A percentile compares a stretch with the other conserved stretches of the same genome.
phyloP scores from a whole-genome alignment of 1,140 invertebrate species.

The Cherax destructor region DNA sequence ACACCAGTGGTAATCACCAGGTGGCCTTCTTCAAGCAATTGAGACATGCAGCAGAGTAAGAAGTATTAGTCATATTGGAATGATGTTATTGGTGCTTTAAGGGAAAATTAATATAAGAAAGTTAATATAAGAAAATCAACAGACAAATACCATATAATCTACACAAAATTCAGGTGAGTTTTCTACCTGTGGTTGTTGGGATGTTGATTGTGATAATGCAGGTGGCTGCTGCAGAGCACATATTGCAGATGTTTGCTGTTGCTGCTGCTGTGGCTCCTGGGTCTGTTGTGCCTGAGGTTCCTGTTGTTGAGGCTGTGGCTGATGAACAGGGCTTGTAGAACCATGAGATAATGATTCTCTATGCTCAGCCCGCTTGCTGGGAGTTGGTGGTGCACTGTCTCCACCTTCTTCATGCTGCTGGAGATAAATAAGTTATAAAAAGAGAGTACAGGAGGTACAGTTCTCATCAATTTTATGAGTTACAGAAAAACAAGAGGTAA shows the following conservation, averaged over 20 bases:
- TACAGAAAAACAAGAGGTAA: not conserved
- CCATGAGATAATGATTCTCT: conserved; percentile 68
- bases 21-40: no score
- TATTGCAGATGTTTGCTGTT: not conserved
- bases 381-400: conserved; percentile 59
- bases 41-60: no score
- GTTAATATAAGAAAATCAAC: no score
- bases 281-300: not conserved
- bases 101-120: no score
- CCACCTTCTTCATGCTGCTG: conserved; percentile 54
- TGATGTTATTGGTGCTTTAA: no score
- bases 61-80: no score
- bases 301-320: conserved; percentile 10
- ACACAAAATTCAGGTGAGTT: not conserved
- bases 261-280: conserved; percentile 3
- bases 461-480: not conserved
- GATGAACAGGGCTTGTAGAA: conserved; percentile 48
- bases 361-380: conserved; percentile 61
- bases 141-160: no score
- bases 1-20: no score
- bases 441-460: not conserved
- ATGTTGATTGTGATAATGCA: not conserved
- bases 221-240: not conserved
- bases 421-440: not conserved
- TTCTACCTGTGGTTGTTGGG: not conserved